These are phyloP conservation scores for Florisuga fusca DNA, from an alignment of 2,797 vertebrate species.

Conservation along the genomic window DNA sequence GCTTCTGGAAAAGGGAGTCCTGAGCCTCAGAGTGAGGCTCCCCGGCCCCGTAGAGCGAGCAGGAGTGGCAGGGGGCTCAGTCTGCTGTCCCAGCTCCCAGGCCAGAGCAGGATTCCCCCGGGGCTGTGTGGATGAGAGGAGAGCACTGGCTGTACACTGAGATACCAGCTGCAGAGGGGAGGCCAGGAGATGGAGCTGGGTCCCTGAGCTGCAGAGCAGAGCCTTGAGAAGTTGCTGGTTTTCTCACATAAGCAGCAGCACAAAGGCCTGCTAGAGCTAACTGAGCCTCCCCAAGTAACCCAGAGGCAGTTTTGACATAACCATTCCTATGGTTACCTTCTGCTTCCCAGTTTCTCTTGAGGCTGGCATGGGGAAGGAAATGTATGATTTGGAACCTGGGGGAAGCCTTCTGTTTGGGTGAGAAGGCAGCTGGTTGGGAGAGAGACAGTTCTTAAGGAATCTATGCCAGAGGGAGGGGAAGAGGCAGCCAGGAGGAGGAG, in stretches of 20 bases:
- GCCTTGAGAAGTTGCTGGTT: neutral
- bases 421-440: neutral
- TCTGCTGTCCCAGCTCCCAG: neutral
- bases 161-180: neutral
- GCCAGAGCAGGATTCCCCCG: neutral
- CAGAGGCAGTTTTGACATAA: neutral
- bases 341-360: neutral
- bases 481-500: neutral
- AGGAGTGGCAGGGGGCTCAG: neutral
- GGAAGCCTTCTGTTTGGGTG: neutral
- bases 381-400: neutral
- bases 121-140: accelerated
- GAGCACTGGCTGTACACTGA: neutral
- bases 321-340: neutral
- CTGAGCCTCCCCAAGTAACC: neutral
- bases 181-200: neutral
- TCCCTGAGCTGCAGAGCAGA: neutral
- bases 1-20: neutral
- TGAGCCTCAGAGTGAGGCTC: neutral
- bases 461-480: neutral
- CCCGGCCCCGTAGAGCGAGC: neutral
- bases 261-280: neutral
- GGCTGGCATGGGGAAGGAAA: neutral
- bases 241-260: neutral
- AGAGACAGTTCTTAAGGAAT: neutral